A percentile compares a stretch with the other conserved stretches of the same genome.
Conservation (phyloP, 2,888 invertebrate genomes). For the Hedya salicella region DNA sequence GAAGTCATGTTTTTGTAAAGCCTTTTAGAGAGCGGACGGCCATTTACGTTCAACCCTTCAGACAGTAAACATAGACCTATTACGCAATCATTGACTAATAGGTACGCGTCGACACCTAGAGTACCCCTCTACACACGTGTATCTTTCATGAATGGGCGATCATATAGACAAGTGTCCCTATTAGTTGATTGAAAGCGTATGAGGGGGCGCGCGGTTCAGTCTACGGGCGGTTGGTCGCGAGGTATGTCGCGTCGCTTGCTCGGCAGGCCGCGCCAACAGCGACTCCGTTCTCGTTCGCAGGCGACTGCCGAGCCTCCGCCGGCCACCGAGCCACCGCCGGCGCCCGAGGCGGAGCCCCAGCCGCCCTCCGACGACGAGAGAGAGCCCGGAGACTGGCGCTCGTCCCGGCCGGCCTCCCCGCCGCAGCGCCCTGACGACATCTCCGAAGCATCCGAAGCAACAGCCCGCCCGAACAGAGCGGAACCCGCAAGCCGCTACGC, state of each 20-base stretch:
- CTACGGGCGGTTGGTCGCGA: conserved; percentile 67
- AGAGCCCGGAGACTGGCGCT: conserved; percentile 82
- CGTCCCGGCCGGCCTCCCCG: conserved; percentile 74
- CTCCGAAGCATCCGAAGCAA: conserved; percentile 80
- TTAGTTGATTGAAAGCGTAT: conserved; percentile 68
- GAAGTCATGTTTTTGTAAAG: conserved; percentile 26
- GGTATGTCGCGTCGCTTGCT: conserved; percentile 79
- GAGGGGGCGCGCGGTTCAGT: conserved; percentile 70
- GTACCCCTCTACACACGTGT: conserved; percentile 53
- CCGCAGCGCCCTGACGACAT: conserved; percentile 77
- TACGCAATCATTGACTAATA: conserved; percentile 29
- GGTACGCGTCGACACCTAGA: conserved; percentile 23
- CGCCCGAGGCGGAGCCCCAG: conserved; percentile 70
- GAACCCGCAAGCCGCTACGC: conserved; percentile 88
- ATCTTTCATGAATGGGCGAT: conserved; percentile 62
- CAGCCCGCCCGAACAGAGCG: conserved; percentile 85
- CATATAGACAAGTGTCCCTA: conserved; percentile 60
- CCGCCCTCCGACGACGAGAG: conserved; percentile 81
- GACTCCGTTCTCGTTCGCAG: conserved; percentile 77
- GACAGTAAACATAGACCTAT: conserved; percentile 19
- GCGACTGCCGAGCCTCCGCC: conserved; percentile 74
- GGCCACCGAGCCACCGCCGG: conserved; percentile 73
- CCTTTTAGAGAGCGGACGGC: neutral
- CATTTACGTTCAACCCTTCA: conserved; percentile 28
- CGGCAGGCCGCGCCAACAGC: conserved; percentile 71